Percentiles rank a stretch among this genome's conserved stretches.
Conservation (phyloP, 1,140 invertebrate genomes). For the Hetaerina americana region DNA sequence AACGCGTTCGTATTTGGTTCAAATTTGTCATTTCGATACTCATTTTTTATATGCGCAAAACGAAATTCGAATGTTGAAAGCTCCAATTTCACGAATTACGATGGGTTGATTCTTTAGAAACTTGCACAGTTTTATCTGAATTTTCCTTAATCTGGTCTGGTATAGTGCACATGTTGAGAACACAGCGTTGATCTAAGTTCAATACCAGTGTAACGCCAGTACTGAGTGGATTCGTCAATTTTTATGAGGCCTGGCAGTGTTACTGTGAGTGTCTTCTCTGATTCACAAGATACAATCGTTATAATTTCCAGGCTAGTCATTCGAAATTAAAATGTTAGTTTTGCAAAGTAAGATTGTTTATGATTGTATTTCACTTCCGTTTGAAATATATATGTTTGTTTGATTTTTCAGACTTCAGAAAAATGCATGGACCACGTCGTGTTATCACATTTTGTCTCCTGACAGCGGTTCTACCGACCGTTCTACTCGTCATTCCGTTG, state of each 20-base stretch:
- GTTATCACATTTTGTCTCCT: conserved; percentile 59
- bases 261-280: too few relatives aligned
- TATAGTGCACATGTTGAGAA: too few relatives aligned
- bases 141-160: too few relatives aligned
- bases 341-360: not conserved
- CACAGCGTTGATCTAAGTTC: too few relatives aligned
- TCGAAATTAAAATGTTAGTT: not conserved
- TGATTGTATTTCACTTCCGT: not conserved
- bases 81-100: not conserved
- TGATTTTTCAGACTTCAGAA: conserved; percentile 37
- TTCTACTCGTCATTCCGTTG: conserved; percentile 55
- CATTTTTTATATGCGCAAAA: not conserved
- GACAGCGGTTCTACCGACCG: conserved; percentile 53
- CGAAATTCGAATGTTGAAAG: not conserved
- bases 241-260: too few relatives aligned
- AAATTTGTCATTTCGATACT: not conserved
- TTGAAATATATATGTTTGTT: too few relatives aligned
- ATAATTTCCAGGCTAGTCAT: not conserved
- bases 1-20: too few relatives aligned
- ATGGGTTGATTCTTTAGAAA: not conserved
- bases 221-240: too few relatives aligned
- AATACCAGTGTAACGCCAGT: too few relatives aligned
- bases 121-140: too few relatives aligned
- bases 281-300: too few relatives aligned
- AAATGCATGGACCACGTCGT: conserved; percentile 59